Conservation (phyloP, 37 sponge, comb jelly and placozoan genomes). For the Ephydatia muelleri region DNA sequence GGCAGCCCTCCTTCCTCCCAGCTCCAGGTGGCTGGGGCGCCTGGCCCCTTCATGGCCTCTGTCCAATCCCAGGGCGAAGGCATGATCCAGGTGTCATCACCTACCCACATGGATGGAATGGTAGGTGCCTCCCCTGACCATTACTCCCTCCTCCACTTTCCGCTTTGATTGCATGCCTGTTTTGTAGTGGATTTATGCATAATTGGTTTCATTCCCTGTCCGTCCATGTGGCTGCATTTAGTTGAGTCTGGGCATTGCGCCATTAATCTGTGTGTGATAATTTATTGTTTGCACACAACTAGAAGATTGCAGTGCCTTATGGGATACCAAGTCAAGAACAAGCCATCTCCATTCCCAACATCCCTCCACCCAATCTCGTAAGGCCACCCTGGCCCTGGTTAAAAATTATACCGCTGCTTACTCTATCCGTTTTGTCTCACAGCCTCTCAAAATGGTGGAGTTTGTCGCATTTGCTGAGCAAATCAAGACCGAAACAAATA, state of each 20-base stretch:
- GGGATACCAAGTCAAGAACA: neutral
- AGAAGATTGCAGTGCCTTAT: neutral
- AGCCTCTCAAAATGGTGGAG: conserved; percentile 92
- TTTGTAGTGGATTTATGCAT: too few relatives aligned
- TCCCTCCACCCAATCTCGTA: conserved; percentile 41
- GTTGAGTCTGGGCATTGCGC: too few relatives aligned
- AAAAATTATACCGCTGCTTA: neutral
- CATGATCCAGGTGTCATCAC: neutral
- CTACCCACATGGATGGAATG: neutral
- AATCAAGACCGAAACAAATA: conserved; percentile 21
- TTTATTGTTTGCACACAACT: neutral
- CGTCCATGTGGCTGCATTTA: too few relatives aligned
- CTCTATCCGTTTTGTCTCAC: conserved; percentile 11
- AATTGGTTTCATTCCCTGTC: too few relatives aligned
- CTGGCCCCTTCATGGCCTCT: conserved; percentile 23
- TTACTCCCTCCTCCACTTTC: too few relatives aligned
- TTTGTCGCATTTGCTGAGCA: conserved; percentile 91
- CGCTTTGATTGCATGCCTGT: too few relatives aligned
- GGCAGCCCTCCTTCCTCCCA: neutral
- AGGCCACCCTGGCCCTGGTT: neutral
- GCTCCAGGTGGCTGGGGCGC: conserved; percentile 26
- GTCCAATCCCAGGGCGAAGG: neutral
- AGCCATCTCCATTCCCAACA: conserved; percentile 3
- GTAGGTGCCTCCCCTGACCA: neutral
- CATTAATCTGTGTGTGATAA: neutral